Evolutionary conservation across 92 coral and sea anemone genomes (phyloP).

Genomic region (Desmophyllum pertusum): DNA sequence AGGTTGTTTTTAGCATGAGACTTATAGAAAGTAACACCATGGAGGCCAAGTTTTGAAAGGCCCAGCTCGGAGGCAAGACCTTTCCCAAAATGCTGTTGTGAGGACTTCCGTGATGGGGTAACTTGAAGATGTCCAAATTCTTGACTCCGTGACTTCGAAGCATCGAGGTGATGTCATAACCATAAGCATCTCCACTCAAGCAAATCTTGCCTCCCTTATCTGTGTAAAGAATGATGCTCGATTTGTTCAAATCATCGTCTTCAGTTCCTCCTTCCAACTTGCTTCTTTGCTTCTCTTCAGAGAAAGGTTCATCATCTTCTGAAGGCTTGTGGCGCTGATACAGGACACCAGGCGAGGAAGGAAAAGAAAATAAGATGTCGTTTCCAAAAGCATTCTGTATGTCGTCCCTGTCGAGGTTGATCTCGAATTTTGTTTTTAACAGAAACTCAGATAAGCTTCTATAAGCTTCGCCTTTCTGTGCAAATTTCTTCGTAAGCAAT

Average conservation of each 20-base stretch:
- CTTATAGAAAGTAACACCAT: constrained; percentile 12
- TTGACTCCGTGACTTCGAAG: constrained; percentile 2
- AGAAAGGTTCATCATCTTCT: not conserved
- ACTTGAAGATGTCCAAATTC: constrained; percentile 21
- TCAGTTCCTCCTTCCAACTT: not conserved
- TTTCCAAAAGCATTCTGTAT: constrained; percentile 29
- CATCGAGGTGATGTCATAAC: constrained; percentile 11
- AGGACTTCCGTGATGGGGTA: constrained; percentile 31
- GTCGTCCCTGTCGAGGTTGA: not conserved
- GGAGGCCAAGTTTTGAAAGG: constrained; percentile 15
- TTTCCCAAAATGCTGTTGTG: constrained; percentile 28
- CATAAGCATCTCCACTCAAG: constrained; percentile 26
- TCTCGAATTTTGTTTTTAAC: constrained; percentile 2
- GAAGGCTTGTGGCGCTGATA: constrained; percentile 13
- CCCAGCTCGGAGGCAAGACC: constrained; percentile 21
- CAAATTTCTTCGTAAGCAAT: constrained; percentile 14
- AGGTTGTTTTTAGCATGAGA: not conserved
- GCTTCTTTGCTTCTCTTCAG: not conserved
- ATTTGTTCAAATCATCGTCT: constrained; percentile 9
- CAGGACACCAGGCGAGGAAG: constrained; percentile 13
- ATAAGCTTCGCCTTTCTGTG: not conserved
- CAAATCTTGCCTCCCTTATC: constrained; percentile 27
- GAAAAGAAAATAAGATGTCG: constrained; percentile 12
- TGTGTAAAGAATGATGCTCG: constrained; percentile 23
- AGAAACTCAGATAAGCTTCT: constrained; percentile 24